phyloP scores from a whole-genome alignment of 2,113 vertebrate species.

The Hyaena hyaena region DNA sequence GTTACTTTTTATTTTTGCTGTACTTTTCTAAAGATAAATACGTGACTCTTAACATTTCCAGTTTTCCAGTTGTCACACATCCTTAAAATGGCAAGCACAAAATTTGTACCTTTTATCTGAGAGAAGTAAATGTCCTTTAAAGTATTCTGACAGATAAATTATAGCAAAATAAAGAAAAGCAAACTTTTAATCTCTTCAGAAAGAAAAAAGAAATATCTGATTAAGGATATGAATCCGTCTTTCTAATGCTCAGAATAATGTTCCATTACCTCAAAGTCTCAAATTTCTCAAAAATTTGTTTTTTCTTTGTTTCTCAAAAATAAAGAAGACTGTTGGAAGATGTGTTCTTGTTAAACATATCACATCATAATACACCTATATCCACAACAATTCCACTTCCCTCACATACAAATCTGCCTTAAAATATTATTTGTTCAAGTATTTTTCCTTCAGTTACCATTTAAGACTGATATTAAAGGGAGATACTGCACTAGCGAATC shows the following conservation, averaged over 20 bases:
- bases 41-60: background rate
- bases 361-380: background rate
- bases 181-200: background rate
- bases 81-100: background rate
- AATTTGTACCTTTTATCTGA: background rate
- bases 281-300: background rate
- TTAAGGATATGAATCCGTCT: background rate
- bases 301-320: background rate
- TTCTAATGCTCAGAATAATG: background rate
- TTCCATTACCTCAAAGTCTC: background rate
- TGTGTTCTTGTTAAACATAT: background rate
- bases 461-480: background rate
- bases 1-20: background rate
- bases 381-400: background rate
- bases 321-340: background rate
- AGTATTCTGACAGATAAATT: background rate
- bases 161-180: conserved; percentile 21
- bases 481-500: background rate
- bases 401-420: background rate
- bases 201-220: background rate
- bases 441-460: conserved; percentile 11
- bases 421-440: background rate
- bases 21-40: conserved; percentile 35
- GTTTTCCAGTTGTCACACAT: background rate
- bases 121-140: background rate